phyloP scores from a whole-genome alignment of 2,113 vertebrate genomes.

The Rhinichthys klamathensis region DNA sequence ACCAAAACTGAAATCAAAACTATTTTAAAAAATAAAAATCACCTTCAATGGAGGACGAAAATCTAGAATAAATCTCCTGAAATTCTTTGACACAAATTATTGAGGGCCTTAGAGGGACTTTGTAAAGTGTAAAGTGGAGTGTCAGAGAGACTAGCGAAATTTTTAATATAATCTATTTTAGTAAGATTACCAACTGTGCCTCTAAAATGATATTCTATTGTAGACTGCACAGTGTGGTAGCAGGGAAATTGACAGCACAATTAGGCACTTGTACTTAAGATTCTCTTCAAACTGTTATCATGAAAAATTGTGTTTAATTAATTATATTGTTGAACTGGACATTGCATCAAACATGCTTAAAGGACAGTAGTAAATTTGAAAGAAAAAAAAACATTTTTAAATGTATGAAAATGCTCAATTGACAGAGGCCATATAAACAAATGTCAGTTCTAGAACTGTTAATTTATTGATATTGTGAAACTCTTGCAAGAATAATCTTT shows the following conservation, averaged over 20 bases:
- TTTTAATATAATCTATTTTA: constrained; percentile 81
- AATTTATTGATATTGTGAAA: constrained; percentile 9
- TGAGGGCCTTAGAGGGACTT: constrained; percentile 86
- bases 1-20: too few species aligned
- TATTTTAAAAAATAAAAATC: too few species aligned
- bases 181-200: constrained; percentile 62
- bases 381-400: neutral
- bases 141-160: constrained; percentile 79
- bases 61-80: constrained; percentile 85
- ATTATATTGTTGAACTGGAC: constrained; percentile 67
- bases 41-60: constrained; percentile 83
- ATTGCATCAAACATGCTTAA: neutral
- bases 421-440: constrained; percentile 53
- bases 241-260: neutral
- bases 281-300: constrained; percentile 72
- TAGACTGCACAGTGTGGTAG: neutral
- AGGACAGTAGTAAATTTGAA: neutral
- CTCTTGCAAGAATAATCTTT: neutral
- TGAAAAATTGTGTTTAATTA: constrained; percentile 76
- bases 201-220: neutral
- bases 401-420: neutral
- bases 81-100: constrained; percentile 90
- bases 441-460: neutral
- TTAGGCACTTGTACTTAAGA: too few species aligned
- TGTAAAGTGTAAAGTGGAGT: constrained; percentile 76